phyloP scores from a whole-genome alignment of 2,888 invertebrate species.

The Taenaris catops region DNA sequence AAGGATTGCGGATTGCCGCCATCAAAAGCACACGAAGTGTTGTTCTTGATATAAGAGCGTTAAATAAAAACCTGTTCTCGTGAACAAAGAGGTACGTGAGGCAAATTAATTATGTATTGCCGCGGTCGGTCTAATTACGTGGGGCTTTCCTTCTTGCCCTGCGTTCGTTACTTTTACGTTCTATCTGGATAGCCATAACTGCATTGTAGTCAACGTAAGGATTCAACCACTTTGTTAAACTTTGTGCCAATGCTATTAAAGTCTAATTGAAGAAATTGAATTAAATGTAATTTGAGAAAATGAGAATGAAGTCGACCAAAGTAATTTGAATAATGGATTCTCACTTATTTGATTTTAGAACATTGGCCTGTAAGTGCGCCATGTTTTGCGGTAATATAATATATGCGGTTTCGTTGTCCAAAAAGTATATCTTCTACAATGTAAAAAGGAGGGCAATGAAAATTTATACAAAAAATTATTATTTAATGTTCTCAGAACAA shows the following conservation, averaged over 20 bases:
- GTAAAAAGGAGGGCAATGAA: too few species aligned
- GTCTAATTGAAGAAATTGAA: constrained; percentile 20
- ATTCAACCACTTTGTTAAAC: constrained; percentile 42
- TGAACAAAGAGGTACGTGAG: constrained; percentile 75
- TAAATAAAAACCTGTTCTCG: constrained; percentile 70
- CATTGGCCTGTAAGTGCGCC: too few species aligned
- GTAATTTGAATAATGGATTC: constrained; percentile 1
- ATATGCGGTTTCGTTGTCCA: too few species aligned
- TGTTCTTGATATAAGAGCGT: constrained; percentile 69
- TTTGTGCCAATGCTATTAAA: constrained; percentile 19
- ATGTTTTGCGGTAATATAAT: too few species aligned
- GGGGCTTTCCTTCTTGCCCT: constrained; percentile 70
- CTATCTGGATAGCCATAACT: constrained; percentile 57
- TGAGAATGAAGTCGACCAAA: constrained; percentile 4
- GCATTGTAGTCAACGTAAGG: constrained; percentile 44
- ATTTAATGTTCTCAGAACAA: too few species aligned
- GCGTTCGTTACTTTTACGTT: constrained; percentile 45
- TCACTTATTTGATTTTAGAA: too few species aligned
- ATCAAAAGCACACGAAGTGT: constrained; percentile 64
- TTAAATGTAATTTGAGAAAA: constrained; percentile 6
- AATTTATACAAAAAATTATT: too few species aligned
- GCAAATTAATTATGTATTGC: constrained; percentile 79
- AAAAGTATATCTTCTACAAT: too few species aligned
- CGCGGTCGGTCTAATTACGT: constrained; percentile 74
- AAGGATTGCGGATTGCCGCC: constrained; percentile 54